Evolutionary conservation across 2,888 invertebrate genomes (phyloP), one percentile per base, ranked within the genome.

Genomic region (Hypselothyrea guttata): DNA sequence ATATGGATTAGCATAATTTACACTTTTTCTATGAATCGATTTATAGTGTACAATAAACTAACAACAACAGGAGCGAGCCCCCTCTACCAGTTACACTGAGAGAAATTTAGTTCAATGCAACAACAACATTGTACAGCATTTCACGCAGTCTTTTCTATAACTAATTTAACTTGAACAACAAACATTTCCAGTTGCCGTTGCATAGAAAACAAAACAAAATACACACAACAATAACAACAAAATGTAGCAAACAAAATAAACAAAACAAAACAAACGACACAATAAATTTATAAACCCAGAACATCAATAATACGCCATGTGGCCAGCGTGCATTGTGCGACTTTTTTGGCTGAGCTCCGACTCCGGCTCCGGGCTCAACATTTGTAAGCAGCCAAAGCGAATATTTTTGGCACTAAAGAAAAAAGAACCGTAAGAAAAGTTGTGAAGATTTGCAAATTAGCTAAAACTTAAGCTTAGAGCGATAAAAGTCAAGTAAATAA

Each of bases 11-110:
- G 81, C 68, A 73, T 81, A 84, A 84, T 84, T 81, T 81, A 81
- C 84, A 81, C 82, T 78, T 81, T 81, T 81, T 81, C 81, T 81
- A 81, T 84, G 78, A 82, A 73, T 78, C 82, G 81, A 83, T 84
- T 81, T 81, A 78, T 81, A 78, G 83, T 65, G 81, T 82, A 77
- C 76, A 67, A 78, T 70, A 75, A 61, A 60, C 47, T 34, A 56
- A 54, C 51, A 75, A 57, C 45, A 57, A 30, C 12, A 22, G 35
- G 13, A 35, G 41, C 46, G 64, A 65, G 54, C 45, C 60, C 70
- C 54, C 31, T 35, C 54, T 44, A 64, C 51, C 33, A 59, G 46
- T 59, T 42, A 64, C 60, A 69, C 41, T 42, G 34, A 37, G 48
- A 65, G 30, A 38, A 66, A 55, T 65, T 70, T 61, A 56, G 55